phyloP scores from a whole-genome alignment of 2,797 vertebrate species.

The Sphenodon punctatus region DNA sequence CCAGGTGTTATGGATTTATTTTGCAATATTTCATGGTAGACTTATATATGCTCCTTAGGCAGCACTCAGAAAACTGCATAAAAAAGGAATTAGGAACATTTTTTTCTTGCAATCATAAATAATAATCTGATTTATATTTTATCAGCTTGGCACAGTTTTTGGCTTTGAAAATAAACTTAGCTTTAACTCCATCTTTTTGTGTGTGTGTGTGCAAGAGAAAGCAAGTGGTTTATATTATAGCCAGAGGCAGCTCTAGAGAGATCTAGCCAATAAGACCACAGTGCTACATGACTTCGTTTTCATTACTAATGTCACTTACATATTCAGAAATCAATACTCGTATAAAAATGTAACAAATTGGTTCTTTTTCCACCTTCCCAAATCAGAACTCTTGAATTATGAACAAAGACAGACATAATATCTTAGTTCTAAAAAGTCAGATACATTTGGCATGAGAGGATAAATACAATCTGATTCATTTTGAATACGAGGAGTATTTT shows the following conservation, averaged over 20 bases:
- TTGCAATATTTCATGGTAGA: no score
- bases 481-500: not conserved
- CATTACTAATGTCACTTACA: not conserved
- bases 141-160: not conserved
- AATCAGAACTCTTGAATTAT: no score
- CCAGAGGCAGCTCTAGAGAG: not conserved
- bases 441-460: not conserved
- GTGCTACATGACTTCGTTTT: not conserved
- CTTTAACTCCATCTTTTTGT: no score
- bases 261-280: constrained; percentile 2
- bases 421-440: not conserved
- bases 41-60: not conserved
- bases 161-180: not conserved
- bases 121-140: not conserved
- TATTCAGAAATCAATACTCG: not conserved
- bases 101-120: not conserved
- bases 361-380: no score
- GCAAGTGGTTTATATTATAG: not conserved
- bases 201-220: no score
- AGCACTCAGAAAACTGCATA: not conserved
- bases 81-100: not conserved
- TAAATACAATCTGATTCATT: not conserved
- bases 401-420: no score
- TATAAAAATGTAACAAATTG: not conserved
- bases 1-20: not conserved